phyloP scores from a whole-genome alignment of 2,113 vertebrate species.

The Ceuthmochares aereus region DNA sequence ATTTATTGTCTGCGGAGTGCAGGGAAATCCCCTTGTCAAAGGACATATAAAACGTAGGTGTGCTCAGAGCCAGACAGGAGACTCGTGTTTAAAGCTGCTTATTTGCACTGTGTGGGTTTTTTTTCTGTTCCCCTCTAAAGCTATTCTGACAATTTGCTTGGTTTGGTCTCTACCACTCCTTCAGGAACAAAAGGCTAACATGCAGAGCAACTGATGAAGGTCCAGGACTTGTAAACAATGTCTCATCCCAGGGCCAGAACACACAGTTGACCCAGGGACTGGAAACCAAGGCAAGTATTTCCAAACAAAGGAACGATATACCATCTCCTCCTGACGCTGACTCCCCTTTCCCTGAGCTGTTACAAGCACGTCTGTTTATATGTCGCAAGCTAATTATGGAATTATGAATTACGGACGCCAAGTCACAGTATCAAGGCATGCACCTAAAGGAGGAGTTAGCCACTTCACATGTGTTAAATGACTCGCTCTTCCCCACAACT shows the following conservation, averaged over 20 bases:
- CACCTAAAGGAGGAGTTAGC: neutral
- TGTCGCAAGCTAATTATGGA: neutral
- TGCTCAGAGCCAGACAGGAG: neutral
- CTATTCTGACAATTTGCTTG: neutral
- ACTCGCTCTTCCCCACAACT: neutral
- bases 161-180: neutral
- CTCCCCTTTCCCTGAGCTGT: neutral
- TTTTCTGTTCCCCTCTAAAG: neutral
- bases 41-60: neutral
- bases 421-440: neutral
- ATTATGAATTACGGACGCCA: neutral
- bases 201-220: accelerated
- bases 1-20: neutral
- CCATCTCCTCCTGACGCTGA: neutral
- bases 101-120: neutral
- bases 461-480: neutral
- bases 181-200: neutral
- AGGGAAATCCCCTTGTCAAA: neutral
- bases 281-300: neutral
- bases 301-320: neutral
- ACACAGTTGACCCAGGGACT: neutral
- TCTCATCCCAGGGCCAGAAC: accelerated
- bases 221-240: neutral
- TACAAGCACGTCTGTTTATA: neutral
- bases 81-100: neutral